phyloP scores from a whole-genome alignment of 2,797 vertebrate genomes.

The Bradypodion pumilum region DNA sequence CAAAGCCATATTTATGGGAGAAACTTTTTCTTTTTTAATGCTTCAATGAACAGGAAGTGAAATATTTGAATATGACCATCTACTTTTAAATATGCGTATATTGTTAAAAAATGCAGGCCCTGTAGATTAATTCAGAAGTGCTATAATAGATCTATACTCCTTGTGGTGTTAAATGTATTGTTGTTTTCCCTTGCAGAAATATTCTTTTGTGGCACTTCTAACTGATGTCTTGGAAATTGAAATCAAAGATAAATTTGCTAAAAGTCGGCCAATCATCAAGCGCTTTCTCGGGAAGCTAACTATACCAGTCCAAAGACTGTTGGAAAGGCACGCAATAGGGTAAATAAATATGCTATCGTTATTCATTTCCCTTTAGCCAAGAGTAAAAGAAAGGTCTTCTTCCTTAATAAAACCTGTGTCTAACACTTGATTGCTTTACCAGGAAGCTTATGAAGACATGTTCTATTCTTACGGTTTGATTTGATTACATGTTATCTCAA shows the following conservation, averaged over 20 bases:
- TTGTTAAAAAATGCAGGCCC: not conserved
- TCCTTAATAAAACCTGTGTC: not conserved
- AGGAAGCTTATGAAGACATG: not conserved
- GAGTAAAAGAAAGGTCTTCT: slow-evolving; percentile 23
- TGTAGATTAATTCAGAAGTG: not conserved
- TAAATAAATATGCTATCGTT: slow-evolving; percentile 63
- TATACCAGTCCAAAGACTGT: slow-evolving; percentile 92
- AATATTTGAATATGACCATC: too few species aligned
- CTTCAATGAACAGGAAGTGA: not conserved
- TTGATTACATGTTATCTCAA: slow-evolving; percentile 5
- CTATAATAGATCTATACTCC: not conserved
- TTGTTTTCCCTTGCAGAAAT: slow-evolving; percentile 84
- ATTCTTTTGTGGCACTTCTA: slow-evolving; percentile 95
- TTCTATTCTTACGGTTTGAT: not conserved
- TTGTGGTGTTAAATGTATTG: slow-evolving; percentile 47
- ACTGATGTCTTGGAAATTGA: slow-evolving; percentile 99
- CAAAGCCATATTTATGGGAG: not conserved
- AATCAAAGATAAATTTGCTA: slow-evolving; percentile 99
- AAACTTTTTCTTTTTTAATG: not conserved
- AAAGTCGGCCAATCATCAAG: slow-evolving; percentile 98
- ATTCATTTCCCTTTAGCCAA: not conserved
- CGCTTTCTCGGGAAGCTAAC: slow-evolving; percentile 96
- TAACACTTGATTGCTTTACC: not conserved
- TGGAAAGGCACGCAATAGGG: slow-evolving; percentile 93
- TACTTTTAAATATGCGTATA: not conserved